Base-by-base conservation (phyloP, 1,140 invertebrate genomes). In the Camponotus vicinus region DNA sequence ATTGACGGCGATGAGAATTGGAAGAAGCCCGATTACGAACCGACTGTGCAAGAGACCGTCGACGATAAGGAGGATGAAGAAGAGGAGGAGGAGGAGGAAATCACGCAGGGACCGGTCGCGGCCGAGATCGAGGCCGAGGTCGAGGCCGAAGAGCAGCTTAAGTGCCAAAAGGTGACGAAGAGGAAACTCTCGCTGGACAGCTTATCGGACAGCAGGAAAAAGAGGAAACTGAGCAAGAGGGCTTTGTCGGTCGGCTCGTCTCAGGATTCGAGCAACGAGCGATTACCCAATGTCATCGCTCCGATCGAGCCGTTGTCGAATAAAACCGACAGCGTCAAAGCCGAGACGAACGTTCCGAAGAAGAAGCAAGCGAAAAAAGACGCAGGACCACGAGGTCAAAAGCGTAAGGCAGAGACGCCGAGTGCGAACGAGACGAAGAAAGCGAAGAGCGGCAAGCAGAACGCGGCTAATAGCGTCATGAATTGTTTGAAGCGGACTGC, bases 141-240 rank as follows among this genome's bases (percentile, higher is more conserved):
- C 34, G 34, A 83, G 13, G 52, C 76, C 40, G 67, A 90, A 71
- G 95, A 96, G 70, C 91, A 95, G 59, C 94, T 95, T 77, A 96
- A 96, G 91, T 94, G 96, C 75, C 95, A 96, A 86, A 96, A 96
- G 90, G 93, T 96, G 37, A 86, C 88, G 1, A 96, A 95, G 5
- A 92, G 95, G 45, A 93, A 94, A 76, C 84, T 95, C 27, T 93
- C 94, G 2, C 59, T 95, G 9, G 95, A 95, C 66, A 94, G 93
- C 63, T 89, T 93, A 2, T 92, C 93, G 2, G 93, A 94, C 32
- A 73, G 86, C 11, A 91, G 90, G 11, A 95, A 94, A 69, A 93
- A 93, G 37, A 91, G 92, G 13, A 95, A 95, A 83, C 77, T 93
- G 8, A 93, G 87, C 52, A 93, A 95, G 69, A 91, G 93, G 27